Percentiles rank a stretch among this genome's conserved stretches.
Conservation (phyloP, 2,888 invertebrate species). For the Heliconius erato region DNA sequence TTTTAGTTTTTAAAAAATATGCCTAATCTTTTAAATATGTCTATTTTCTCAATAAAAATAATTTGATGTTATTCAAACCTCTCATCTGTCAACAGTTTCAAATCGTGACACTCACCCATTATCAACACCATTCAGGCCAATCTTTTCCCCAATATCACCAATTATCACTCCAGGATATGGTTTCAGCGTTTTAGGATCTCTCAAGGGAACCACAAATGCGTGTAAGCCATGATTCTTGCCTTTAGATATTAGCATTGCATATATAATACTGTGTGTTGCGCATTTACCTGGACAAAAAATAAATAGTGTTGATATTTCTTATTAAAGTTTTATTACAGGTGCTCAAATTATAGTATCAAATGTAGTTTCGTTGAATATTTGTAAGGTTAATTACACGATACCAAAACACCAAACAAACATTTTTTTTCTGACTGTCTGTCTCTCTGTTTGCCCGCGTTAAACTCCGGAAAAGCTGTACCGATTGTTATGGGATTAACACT, state of each 20-base stretch:
- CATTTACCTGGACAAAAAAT: constrained; percentile 86
- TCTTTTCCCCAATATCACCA: constrained; percentile 97
- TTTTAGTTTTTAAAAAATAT: no score
- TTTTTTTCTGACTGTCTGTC: no score
- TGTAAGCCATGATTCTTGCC: constrained; percentile 93
- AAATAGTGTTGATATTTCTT: neutral
- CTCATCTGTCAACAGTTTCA: neutral
- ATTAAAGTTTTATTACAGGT: no score
- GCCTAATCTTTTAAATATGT: no score
- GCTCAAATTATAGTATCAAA: no score
- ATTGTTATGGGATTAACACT: no score
- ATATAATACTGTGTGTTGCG: constrained; percentile 94
- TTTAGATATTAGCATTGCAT: constrained; percentile 94
- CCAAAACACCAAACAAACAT: no score
- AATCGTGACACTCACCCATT: constrained; percentile 89
- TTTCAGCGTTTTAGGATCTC: constrained; percentile 89
- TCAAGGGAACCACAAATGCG: constrained; percentile 94
- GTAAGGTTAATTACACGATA: no score
- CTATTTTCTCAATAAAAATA: no score
- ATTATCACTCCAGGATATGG: constrained; percentile 92
- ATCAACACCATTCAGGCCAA: constrained; percentile 96
- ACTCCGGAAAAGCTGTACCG: no score
- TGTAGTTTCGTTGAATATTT: no score
- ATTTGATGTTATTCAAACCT: neutral
- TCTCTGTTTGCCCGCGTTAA: no score